Percentiles rank a stretch among this genome's conserved stretches.
These are phyloP conservation scores for Clitarchus hookeri DNA, from an alignment of 2,888 invertebrate species.

Conservation along the genomic window DNA sequence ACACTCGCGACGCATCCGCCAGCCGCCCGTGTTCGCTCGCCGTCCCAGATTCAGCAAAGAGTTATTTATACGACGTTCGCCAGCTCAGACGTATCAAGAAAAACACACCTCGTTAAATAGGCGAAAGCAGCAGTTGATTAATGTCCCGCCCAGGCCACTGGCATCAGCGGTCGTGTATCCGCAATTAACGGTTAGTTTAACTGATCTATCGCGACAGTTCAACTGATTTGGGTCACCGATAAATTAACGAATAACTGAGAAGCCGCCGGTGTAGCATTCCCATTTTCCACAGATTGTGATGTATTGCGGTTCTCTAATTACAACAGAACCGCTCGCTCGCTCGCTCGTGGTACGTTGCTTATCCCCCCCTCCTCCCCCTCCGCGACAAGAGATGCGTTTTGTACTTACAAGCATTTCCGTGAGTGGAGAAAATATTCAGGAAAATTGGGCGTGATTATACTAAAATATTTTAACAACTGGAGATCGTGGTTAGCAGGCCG, in stretches of 20 bases:
- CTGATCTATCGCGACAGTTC: not conserved
- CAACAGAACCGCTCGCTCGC: not conserved
- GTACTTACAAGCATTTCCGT: no score
- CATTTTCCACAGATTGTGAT: not conserved
- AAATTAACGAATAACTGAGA: not conserved
- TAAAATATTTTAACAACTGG: no score
- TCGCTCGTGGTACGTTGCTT: no score
- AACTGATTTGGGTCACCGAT: not conserved
- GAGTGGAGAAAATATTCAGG: no score
- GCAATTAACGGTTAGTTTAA: not conserved
- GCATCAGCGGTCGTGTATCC: not conserved
- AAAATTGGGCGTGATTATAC: no score
- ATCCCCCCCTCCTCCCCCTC: no score
- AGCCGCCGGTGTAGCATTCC: not conserved
- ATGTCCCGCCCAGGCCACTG: not conserved
- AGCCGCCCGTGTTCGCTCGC: not conserved
- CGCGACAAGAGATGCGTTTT: no score
- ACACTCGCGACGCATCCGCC: not conserved
- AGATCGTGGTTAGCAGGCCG: no score
- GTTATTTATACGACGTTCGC: not conserved
- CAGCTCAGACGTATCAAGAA: not conserved
- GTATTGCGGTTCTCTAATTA: not conserved
- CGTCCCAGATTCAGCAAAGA: not conserved
- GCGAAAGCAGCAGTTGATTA: constrained; percentile 1
- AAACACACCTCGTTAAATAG: not conserved